Evolutionary conservation across 2,888 invertebrate species (phyloP).

Genomic region (Agrotis exclamationis): DNA sequence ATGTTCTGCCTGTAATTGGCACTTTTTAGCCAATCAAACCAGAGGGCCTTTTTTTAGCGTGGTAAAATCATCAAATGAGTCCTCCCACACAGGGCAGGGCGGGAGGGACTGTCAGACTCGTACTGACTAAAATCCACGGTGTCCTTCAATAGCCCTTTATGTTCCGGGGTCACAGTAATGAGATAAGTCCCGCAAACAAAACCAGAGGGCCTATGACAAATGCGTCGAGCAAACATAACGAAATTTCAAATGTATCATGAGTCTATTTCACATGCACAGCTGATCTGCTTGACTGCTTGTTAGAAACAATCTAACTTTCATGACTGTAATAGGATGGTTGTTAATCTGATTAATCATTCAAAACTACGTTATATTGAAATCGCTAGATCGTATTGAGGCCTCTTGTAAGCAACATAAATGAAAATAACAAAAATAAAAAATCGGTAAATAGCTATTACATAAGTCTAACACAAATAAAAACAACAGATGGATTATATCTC

Average conservation of each 20-base stretch:
- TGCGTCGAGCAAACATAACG: not conserved
- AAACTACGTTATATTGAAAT: not conserved
- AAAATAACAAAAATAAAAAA: not conserved
- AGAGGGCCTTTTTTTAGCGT: too few species aligned
- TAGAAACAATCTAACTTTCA: not conserved
- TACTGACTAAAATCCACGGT: too few species aligned
- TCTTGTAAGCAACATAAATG: too few species aligned
- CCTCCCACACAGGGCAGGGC: too few species aligned
- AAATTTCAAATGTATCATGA: not conserved
- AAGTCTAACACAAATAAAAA: slow-evolving; percentile 13
- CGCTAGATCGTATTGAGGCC: not conserved
- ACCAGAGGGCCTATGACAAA: not conserved
- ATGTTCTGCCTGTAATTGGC: not conserved
- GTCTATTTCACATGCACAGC: too few species aligned
- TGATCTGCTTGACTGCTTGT: too few species aligned
- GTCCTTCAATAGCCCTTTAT: too few species aligned
- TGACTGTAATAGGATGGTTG: not conserved
- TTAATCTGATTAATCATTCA: not conserved
- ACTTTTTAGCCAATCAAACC: not conserved
- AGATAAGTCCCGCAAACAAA: too few species aligned
- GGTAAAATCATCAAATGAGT: too few species aligned
- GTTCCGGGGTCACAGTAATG: too few species aligned
- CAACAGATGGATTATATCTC: slow-evolving; percentile 8
- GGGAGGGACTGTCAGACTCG: too few species aligned
- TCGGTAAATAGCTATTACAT: slow-evolving; percentile 2